phyloP scores from a whole-genome alignment of 1,140 invertebrate species.

The Pinna nobilis region DNA sequence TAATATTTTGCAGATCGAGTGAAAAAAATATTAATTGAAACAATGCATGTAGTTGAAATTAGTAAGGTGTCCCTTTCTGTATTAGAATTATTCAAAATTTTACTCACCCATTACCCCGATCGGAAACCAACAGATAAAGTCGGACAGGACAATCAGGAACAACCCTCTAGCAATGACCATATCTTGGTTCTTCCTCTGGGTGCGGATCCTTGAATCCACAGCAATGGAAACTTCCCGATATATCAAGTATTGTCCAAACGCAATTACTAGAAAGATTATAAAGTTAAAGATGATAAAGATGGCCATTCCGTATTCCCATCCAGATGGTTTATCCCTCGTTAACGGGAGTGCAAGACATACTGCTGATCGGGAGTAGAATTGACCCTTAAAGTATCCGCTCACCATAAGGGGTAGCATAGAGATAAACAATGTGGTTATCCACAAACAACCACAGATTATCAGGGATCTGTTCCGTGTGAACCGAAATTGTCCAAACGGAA shows the following conservation, averaged over 20 bases:
- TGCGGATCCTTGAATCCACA: constrained; percentile 52
- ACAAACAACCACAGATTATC: constrained; percentile 19
- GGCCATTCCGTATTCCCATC: constrained; percentile 44
- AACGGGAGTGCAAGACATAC: constrained; percentile 54
- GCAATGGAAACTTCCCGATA: constrained; percentile 24
- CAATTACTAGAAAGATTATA: constrained; percentile 48
- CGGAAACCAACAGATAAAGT: constrained; percentile 58
- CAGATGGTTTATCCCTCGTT: constrained; percentile 26
- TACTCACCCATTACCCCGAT: constrained; percentile 54
- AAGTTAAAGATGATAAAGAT: constrained; percentile 52
- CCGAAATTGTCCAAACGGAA: constrained; percentile 51
- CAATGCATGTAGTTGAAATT: too few relatives aligned
- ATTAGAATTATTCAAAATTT: too few relatives aligned
- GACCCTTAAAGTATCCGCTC: constrained; percentile 21
- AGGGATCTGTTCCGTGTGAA: constrained; percentile 27
- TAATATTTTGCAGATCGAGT: too few relatives aligned
- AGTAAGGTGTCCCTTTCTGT: too few relatives aligned
- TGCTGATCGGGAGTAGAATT: constrained; percentile 49
- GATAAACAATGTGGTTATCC: constrained; percentile 40
- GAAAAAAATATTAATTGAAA: too few relatives aligned
- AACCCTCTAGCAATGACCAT: constrained; percentile 46
- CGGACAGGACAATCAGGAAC: constrained; percentile 48
- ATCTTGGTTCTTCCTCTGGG: constrained; percentile 75
- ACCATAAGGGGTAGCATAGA: constrained; percentile 43
- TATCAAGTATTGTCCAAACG: constrained; percentile 44